Base-by-base conservation (phyloP, 2,797 vertebrate genomes). In the Acestrorhynchus altus region DNA sequence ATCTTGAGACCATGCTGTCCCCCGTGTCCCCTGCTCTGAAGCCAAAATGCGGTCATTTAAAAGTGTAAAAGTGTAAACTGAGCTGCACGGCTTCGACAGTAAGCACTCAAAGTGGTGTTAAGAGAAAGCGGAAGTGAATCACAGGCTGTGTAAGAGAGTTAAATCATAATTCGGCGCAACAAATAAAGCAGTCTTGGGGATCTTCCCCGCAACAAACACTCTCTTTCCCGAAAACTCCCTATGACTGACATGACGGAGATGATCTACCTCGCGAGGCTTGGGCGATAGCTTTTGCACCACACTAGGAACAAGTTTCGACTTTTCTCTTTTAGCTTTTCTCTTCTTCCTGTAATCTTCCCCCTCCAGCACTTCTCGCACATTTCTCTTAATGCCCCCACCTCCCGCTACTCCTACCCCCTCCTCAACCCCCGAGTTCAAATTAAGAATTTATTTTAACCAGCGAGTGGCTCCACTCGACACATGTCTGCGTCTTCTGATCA, bases 361-460 rank as follows among this genome's bases (percentile, higher is more conserved):
- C 52, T 11, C 42, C 40, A 60, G 13, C 72, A 18, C 49, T 59
- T 72, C 51, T 40, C 66, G n/a, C 20, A 51, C 64, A 10, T 8
- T 54, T 7, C 40, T 42, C 5, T 77, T 78, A 82, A 81, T 79
- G 42, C 15, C 8, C 46, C 42, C 16, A 85, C 63, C 20, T 35
- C 11, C 4, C 15, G 56, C 54, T 49, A 11, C 49, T 5, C 18
- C 12, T 28, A 83, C 83, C n/a, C 11, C 13, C 9, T 28, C 51
- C 75, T 82, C 89, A 86, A 86, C 88, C 88, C 88, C 88, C 87
- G 88, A 91, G 87, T 90, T 91, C 83, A 63, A 92, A 93, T 94
- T 92, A 94, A 93, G 92, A 93, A 93, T 93, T 93, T 90, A 93
- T 94, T 92, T 89, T 90, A 91, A 92, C 89, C 91, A 91, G 90